Conservation (phyloP, 30 jellyfish, hydroid and myxozoan genomes). For the Cassiopea xamachana region DNA sequence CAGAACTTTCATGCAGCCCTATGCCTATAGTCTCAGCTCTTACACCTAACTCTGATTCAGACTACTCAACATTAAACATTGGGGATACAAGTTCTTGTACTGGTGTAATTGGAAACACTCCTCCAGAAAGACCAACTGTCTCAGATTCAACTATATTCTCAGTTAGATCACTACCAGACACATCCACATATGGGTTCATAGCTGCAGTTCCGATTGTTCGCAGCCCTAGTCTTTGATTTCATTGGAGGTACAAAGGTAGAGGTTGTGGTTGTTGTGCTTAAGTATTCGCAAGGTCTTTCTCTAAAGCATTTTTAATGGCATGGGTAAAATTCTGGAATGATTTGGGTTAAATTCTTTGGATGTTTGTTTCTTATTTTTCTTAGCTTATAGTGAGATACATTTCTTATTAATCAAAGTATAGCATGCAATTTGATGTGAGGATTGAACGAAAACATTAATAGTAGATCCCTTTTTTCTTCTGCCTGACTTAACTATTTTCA, state of each 20-base stretch:
- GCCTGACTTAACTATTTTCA: no score
- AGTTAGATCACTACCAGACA: neutral
- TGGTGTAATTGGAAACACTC: neutral
- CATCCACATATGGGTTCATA: conserved; percentile 2
- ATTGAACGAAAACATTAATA: no score
- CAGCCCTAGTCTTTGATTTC: conserved; percentile 3
- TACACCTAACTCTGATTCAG: neutral
- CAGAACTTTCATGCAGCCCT: neutral
- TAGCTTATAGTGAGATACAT: no score
- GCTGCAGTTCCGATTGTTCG: conserved; percentile 26
- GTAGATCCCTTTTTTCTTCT: no score
- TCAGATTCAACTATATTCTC: neutral
- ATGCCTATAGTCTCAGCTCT: neutral
- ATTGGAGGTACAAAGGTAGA: neutral
- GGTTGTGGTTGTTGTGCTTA: neutral
- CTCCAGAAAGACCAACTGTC: neutral
- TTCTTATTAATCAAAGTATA: no score
- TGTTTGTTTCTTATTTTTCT: no score
- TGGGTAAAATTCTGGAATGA: neutral
- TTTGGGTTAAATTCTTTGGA: no score
- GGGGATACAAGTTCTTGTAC: conserved; percentile 4
- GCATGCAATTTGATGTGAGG: no score
- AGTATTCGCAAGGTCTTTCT: neutral
- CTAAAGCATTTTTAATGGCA: neutral
- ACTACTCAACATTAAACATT: neutral